These are phyloP conservation scores for Erpetoichthys calabaricus DNA, from an alignment of 2,797 vertebrate species.

Conservation along the genomic window DNA sequence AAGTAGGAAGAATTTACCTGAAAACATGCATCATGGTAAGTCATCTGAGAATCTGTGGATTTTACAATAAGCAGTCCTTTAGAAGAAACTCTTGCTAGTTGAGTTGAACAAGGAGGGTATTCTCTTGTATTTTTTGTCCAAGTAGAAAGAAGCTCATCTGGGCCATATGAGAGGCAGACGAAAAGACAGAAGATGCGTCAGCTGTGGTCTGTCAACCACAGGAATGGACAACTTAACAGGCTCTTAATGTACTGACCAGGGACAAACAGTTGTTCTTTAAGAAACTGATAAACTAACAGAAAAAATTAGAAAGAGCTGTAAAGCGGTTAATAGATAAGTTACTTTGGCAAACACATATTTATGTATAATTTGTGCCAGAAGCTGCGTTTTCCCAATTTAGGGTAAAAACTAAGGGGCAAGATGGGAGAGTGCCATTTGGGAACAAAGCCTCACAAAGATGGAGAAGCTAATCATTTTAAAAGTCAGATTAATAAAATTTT, in stretches of 20 bases:
- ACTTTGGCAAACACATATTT: constrained; percentile 74
- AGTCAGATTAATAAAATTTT: constrained; percentile 46
- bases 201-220: constrained; percentile 18
- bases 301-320: constrained; percentile 43
- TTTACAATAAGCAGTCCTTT: no score
- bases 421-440: constrained; percentile 41
- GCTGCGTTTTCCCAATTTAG: constrained; percentile 62
- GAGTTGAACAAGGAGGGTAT: no score
- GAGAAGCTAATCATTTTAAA: constrained; percentile 41
- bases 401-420: constrained; percentile 37
- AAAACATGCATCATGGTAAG: no score
- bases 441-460: constrained; percentile 5
- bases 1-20: no score
- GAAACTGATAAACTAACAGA: constrained; percentile 70
- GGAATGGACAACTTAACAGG: constrained; percentile 51
- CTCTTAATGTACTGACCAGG: constrained; percentile 49
- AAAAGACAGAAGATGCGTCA: neutral
- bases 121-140: no score
- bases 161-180: no score
- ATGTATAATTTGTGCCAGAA: constrained; percentile 69
- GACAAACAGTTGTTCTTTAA: constrained; percentile 70
- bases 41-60: no score
- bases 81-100: no score
- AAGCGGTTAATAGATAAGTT: constrained; percentile 75
- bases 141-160: no score